Evolutionary conservation across 1,140 invertebrate genomes (phyloP).

Genomic region (Zaprionus lachaisei): DNA sequence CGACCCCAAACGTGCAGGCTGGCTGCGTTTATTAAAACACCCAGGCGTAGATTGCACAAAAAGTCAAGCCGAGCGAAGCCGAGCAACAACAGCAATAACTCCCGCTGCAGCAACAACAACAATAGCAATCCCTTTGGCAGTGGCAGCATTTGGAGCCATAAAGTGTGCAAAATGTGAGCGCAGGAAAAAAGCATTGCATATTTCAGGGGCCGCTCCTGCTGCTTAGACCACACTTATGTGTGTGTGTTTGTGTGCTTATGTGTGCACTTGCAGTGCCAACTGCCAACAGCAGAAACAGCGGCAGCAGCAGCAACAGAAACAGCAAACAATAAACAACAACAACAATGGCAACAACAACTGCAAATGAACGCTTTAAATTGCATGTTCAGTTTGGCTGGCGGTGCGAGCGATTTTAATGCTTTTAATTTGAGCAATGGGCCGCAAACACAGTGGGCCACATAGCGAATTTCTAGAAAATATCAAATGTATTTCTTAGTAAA

Average conservation of each 20-base stretch:
- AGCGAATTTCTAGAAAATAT: neutral
- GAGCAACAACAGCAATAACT: slow-evolving; percentile 45
- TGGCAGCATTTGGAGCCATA: slow-evolving; percentile 65
- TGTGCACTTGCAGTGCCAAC: slow-evolving; percentile 31
- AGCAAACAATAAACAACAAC: slow-evolving; percentile 12
- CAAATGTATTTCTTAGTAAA: too few species aligned
- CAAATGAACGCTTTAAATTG: slow-evolving; percentile 58
- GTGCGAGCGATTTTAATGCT: slow-evolving; percentile 69
- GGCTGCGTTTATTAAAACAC: slow-evolving; percentile 73
- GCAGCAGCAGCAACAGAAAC: slow-evolving; percentile 17
- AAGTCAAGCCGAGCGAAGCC: slow-evolving; percentile 26
- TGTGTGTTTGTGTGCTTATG: slow-evolving; percentile 18
- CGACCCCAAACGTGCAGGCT: slow-evolving; percentile 29
- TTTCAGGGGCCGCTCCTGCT: slow-evolving; percentile 62
- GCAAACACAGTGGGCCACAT: neutral
- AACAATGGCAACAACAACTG: slow-evolving; percentile 19
- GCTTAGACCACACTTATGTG: slow-evolving; percentile 41
- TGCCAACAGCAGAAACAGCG: slow-evolving; percentile 29
- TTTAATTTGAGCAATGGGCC: slow-evolving; percentile 51
- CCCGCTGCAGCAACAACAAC: slow-evolving; percentile 24
- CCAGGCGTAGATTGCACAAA: slow-evolving; percentile 64
- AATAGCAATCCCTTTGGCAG: slow-evolving; percentile 28
- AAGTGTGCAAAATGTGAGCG: slow-evolving; percentile 70
- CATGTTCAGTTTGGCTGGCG: slow-evolving; percentile 64
- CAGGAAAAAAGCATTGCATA: slow-evolving; percentile 72